These are phyloP conservation scores for Mycogona germanica DNA, from an alignment of 2,888 invertebrate species.

Conservation along the genomic window DNA sequence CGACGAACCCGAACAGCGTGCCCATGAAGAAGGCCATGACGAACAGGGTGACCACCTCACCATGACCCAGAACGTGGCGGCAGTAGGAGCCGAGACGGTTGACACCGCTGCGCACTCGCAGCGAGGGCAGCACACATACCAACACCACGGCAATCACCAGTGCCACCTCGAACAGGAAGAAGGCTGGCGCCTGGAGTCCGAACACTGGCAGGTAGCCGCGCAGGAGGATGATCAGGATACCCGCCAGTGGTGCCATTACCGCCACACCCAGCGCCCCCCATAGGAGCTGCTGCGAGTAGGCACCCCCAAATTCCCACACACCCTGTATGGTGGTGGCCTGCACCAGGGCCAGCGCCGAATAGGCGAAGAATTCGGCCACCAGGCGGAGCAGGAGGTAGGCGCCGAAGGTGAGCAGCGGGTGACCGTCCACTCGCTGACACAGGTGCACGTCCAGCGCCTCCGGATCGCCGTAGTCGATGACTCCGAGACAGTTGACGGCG, in stretches of 20 bases:
- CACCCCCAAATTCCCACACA: slow-evolving; percentile 15
- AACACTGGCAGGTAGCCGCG: slow-evolving; percentile 2
- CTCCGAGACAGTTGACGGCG: slow-evolving; percentile 6
- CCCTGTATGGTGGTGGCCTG: slow-evolving; percentile 24
- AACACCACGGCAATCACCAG: slow-evolving; percentile 22
- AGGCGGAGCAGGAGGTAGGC: slow-evolving; percentile 49
- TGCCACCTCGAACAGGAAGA: slow-evolving; percentile 24
- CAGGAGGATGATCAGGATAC: slow-evolving; percentile 24
- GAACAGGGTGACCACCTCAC: slow-evolving; percentile 43
- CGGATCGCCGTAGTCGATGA: not conserved
- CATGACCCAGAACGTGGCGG: slow-evolving; percentile 5
- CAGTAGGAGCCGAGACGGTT: slow-evolving; percentile 12
- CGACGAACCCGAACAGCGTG: slow-evolving; percentile 65
- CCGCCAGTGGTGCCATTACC: slow-evolving; percentile 20
- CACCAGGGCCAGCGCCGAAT: slow-evolving; percentile 41
- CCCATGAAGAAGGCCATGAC: slow-evolving; percentile 58
- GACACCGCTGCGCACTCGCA: slow-evolving; percentile 7
- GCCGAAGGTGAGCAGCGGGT: slow-evolving; percentile 54
- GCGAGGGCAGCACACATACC: slow-evolving; percentile 22
- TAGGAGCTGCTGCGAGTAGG: slow-evolving; percentile 20
- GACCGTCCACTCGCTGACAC: slow-evolving; percentile 37
- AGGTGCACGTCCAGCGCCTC: not conserved
- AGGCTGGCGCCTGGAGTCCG: slow-evolving; percentile 23
- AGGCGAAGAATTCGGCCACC: slow-evolving; percentile 61
- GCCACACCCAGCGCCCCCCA: slow-evolving; percentile 19